Evolutionary conservation across 2,888 invertebrate genomes (phyloP).

Genomic region (Orchesellides sinensis): DNA sequence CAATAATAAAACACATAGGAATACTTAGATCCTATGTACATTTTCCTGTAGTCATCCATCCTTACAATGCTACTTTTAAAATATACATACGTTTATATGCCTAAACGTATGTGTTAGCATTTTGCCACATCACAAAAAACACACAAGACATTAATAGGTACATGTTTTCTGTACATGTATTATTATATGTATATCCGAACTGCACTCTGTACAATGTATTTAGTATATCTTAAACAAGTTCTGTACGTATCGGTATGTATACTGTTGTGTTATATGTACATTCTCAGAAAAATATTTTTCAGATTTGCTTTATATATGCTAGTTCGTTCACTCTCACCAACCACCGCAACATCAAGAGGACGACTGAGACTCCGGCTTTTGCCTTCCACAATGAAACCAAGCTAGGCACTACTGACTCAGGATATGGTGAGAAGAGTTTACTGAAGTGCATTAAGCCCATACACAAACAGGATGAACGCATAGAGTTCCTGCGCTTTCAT

Average conservation of each 20-base stretch:
- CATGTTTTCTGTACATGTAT: no score
- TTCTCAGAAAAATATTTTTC: conserved; percentile 17
- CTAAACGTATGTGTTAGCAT: no score
- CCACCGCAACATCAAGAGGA: conserved; percentile 33
- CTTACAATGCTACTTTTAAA: no score
- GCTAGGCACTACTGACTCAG: no score
- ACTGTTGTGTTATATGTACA: neutral
- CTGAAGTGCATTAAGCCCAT: conserved; percentile 6
- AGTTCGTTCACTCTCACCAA: conserved; percentile 56
- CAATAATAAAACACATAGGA: no score
- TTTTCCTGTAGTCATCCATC: no score
- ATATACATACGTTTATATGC: no score
- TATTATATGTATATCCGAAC: neutral
- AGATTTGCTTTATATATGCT: conserved; percentile 2
- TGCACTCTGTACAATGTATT: neutral
- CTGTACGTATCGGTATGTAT: neutral
- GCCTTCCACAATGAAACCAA: neutral
- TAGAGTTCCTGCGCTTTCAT: no score
- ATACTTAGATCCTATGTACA: no score
- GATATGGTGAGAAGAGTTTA: conserved; percentile 16
- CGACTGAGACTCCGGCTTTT: conserved; percentile 26
- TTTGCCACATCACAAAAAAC: no score
- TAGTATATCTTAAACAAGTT: neutral
- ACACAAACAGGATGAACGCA: neutral
- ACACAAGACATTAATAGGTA: no score